These are phyloP conservation scores for Drosophila subobscura DNA, from an alignment of 1,140 invertebrate genomes.

Conservation along the genomic window DNA sequence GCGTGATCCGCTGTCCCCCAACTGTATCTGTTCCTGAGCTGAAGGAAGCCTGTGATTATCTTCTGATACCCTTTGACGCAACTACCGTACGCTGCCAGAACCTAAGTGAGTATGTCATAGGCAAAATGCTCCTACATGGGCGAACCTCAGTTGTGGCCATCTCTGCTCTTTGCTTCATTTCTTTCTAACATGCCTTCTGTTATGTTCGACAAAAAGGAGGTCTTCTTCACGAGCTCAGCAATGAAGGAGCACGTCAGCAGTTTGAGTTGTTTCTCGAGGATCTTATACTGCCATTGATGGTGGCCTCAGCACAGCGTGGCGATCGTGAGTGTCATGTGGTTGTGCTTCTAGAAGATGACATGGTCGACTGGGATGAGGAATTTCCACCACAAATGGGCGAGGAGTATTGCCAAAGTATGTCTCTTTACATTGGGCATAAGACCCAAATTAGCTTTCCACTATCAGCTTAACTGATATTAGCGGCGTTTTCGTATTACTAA, in stretches of 20 bases:
- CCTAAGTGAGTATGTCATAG: conserved; percentile 88
- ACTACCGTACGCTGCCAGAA: conserved; percentile 98
- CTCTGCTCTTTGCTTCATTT: conserved; percentile 53
- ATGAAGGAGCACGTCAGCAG: conserved; percentile 98
- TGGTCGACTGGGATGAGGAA: conserved; percentile 99
- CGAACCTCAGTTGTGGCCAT: conserved; percentile 62
- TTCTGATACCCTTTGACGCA: conserved; percentile 98
- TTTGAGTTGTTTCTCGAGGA: conserved; percentile 98
- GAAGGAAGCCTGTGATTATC: conserved; percentile 98
- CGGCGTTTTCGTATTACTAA: too few relatives aligned
- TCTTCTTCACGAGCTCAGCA: conserved; percentile 98
- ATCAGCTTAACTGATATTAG: background rate
- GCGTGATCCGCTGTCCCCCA: conserved; percentile 92
- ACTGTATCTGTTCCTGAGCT: conserved; percentile 96
- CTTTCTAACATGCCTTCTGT: conserved; percentile 47
- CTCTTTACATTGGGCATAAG: too few relatives aligned
- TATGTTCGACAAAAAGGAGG: conserved; percentile 88
- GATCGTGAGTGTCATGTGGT: conserved; percentile 97
- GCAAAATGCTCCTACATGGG: conserved; percentile 32
- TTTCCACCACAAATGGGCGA: conserved; percentile 99
- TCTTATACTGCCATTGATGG: conserved; percentile 97
- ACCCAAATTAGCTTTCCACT: background rate
- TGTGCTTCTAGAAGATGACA: conserved; percentile 96
- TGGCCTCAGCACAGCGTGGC: conserved; percentile 95
- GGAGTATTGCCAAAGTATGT: conserved; percentile 96